These are phyloP conservation scores for Graptemys geographica DNA, from an alignment of 2,797 vertebrate genomes.

Conservation along the genomic window DNA sequence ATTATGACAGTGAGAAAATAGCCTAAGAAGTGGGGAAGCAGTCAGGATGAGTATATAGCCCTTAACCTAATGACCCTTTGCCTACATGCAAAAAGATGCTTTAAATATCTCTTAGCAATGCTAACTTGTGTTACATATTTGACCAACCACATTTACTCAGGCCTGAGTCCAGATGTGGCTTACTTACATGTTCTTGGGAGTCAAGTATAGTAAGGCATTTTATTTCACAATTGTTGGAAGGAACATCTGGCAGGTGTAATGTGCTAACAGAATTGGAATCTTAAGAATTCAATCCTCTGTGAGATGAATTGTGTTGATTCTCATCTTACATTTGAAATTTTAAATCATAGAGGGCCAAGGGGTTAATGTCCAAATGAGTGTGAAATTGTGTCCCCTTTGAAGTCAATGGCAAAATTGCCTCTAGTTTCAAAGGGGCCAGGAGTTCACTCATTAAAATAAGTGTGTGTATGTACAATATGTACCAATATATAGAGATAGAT, in stretches of 20 bases:
- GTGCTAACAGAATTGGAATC: not conserved
- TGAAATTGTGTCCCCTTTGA: not conserved
- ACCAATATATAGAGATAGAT: not conserved
- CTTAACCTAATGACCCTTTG: not conserved
- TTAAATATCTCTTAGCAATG: no score
- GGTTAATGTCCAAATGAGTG: not conserved
- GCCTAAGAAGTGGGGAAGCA: not conserved
- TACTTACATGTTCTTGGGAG: not conserved
- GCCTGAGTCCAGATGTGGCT: not conserved
- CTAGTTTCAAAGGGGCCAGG: not conserved
- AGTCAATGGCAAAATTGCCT: not conserved
- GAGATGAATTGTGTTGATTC: not conserved
- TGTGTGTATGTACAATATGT: not conserved
- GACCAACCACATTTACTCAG: no score
- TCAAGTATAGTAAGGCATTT: conserved; percentile 18
- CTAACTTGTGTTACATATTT: no score
- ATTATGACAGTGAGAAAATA: not conserved
- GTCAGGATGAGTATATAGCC: not conserved
- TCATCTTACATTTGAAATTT: not conserved
- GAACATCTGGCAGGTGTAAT: not conserved
- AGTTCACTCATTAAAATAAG: not conserved
- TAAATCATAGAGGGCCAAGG: not conserved
- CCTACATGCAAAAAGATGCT: not conserved
- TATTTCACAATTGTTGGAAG: conserved; percentile 10
- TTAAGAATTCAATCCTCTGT: not conserved